phyloP scores from a whole-genome alignment of 2,113 vertebrate species.

The Platycercus adscitus region DNA sequence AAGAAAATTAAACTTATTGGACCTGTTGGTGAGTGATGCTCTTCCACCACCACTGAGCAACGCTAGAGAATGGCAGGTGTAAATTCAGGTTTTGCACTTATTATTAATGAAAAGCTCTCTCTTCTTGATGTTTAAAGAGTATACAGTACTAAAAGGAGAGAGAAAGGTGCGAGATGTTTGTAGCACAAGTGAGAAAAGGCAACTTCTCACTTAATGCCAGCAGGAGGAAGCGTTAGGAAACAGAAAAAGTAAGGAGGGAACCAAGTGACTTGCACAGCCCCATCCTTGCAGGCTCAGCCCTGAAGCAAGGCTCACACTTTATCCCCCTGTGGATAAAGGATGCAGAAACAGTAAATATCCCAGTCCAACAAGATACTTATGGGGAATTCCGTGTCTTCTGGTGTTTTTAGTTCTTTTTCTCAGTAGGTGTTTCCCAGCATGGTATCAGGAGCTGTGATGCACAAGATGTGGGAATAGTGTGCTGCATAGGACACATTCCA shows the following conservation, averaged over 20 bases:
- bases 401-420: background rate
- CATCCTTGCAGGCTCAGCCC: rapidly evolving
- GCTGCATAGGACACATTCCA: background rate
- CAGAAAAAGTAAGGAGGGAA: background rate
- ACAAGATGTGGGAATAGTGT: rapidly evolving
- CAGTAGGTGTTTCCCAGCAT: rapidly evolving
- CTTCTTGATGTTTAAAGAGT: background rate
- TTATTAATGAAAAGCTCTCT: background rate
- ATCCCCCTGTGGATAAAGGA: no score
- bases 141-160: background rate
- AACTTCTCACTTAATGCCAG: background rate
- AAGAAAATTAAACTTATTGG: background rate
- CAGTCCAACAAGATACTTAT: background rate
- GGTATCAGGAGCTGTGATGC: background rate
- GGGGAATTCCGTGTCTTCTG: background rate
- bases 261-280: background rate
- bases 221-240: background rate
- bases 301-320: background rate
- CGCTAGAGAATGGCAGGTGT: background rate
- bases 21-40: background rate
- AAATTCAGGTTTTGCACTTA: background rate
- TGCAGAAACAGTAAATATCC: background rate
- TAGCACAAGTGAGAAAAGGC: background rate
- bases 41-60: background rate
- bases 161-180: background rate